Evolutionary conservation across 2,113 vertebrate genomes (phyloP).

Genomic region (Trematocara macrostoma): DNA sequence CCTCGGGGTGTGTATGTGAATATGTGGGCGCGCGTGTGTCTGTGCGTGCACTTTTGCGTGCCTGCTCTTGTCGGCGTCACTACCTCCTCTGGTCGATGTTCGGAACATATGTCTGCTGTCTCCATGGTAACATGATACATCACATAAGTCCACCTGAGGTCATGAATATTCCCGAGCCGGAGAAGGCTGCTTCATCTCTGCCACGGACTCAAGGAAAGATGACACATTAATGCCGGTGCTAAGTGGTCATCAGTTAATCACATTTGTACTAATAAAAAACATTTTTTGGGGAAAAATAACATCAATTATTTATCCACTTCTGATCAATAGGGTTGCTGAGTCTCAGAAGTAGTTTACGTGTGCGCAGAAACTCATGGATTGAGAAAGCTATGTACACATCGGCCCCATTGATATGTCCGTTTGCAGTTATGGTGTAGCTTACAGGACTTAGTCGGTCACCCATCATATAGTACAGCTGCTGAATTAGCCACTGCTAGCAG

Average conservation of each 20-base stretch:
- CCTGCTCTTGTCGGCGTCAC: neutral
- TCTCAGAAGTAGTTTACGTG: neutral
- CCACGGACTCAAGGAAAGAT: neutral
- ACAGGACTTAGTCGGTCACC: neutral
- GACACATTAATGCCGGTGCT: neutral
- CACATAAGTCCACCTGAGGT: constrained; percentile 12
- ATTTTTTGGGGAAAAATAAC: neutral
- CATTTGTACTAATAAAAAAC: neutral
- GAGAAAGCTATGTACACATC: neutral
- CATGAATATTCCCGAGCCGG: neutral
- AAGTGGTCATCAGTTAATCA: neutral
- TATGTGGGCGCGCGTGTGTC: neutral
- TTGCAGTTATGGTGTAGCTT: neutral
- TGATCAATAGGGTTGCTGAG: neutral
- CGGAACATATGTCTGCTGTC: constrained; percentile 57
- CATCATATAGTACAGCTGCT: neutral
- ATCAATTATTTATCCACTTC: neutral
- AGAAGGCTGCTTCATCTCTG: neutral
- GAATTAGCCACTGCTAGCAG: neutral
- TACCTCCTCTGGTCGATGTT: constrained; percentile 21
- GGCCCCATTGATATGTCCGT: neutral
- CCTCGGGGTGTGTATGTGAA: constrained; percentile 3
- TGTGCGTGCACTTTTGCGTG: neutral
- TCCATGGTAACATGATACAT: constrained; percentile 51
- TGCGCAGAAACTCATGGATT: neutral